Conservation (phyloP, 2,888 invertebrate genomes). For the Agonopterix alstromeriana region DNA sequence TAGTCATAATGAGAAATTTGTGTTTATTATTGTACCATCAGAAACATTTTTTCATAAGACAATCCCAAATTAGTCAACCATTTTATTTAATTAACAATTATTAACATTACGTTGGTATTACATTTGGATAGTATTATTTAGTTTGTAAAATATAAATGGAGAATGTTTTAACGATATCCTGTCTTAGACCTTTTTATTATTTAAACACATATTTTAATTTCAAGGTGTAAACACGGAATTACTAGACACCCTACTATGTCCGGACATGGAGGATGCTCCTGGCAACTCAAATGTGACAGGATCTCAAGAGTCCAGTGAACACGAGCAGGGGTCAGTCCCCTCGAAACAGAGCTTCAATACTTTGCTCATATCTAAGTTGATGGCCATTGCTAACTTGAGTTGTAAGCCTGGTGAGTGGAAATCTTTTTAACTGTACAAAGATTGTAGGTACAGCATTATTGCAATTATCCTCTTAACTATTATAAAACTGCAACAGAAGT, state of each 20-base stretch:
- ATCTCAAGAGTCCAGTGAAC: constrained; percentile 19
- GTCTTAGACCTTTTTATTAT: background rate
- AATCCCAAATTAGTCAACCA: too few species aligned
- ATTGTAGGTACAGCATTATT: too few species aligned
- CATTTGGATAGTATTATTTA: too few species aligned
- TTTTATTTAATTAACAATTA: too few species aligned
- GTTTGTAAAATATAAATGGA: too few species aligned
- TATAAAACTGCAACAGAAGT: too few species aligned
- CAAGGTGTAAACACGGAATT: constrained; percentile 90
- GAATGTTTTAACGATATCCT: too few species aligned
- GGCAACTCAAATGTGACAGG: constrained; percentile 12
- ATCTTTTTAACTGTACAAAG: background rate
- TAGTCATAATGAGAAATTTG: too few species aligned
- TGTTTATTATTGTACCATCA: too few species aligned
- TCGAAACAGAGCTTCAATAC: constrained; percentile 84
- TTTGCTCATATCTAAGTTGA: constrained; percentile 87
- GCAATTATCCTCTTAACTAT: too few species aligned
- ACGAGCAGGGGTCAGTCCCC: background rate
- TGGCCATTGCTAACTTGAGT: constrained; percentile 88
- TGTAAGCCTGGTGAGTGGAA: constrained; percentile 87
- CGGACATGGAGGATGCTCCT: constrained; percentile 55
- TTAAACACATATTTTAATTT: constrained; percentile 11
- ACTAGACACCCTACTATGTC: constrained; percentile 85
- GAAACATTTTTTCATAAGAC: too few species aligned
- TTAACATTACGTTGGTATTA: too few species aligned